Evolutionary conservation across 2,113 vertebrate genomes (phyloP).

Genomic region (Tympanuchus pallidicinctus): DNA sequence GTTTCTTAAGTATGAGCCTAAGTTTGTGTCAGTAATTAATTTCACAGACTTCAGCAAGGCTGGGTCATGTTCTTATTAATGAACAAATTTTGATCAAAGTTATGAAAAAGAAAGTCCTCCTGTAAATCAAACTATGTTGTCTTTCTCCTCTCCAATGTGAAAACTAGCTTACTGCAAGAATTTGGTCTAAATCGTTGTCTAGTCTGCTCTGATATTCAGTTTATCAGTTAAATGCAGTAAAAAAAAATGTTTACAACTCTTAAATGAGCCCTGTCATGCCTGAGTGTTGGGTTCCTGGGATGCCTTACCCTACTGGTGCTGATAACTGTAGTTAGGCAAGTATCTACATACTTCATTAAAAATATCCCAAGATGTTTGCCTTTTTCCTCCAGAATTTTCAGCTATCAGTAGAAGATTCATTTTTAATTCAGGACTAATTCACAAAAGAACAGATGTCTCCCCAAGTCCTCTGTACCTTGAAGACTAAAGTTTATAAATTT

Average conservation of each 20-base stretch:
- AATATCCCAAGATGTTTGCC: not conserved
- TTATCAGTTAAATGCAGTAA: not conserved
- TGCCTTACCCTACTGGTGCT: not conserved
- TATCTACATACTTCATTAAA: not conserved
- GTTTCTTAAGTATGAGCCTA: not conserved
- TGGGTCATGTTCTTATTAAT: not conserved
- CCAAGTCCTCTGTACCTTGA: not conserved
- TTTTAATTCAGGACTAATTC: not conserved
- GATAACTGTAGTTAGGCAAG: accelerated
- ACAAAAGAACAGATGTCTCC: not conserved
- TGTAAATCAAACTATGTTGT: not conserved
- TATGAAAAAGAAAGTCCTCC: not conserved
- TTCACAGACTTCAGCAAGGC: not conserved
- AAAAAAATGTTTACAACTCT: not conserved
- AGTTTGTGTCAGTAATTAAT: not conserved
- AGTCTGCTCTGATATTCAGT: not conserved
- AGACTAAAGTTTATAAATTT: not conserved
- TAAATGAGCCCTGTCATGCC: not conserved
- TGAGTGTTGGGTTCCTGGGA: not conserved
- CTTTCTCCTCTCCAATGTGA: not conserved
- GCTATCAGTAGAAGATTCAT: not conserved
- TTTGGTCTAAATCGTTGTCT: not conserved
- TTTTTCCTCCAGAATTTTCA: not conserved
- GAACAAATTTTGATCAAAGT: not conserved
- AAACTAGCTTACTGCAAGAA: not conserved